A percentile compares a stretch with the other conserved stretches of the same genome.
Conservation (phyloP, 2,888 invertebrate species). For the Ornithoptera alexandrae region DNA sequence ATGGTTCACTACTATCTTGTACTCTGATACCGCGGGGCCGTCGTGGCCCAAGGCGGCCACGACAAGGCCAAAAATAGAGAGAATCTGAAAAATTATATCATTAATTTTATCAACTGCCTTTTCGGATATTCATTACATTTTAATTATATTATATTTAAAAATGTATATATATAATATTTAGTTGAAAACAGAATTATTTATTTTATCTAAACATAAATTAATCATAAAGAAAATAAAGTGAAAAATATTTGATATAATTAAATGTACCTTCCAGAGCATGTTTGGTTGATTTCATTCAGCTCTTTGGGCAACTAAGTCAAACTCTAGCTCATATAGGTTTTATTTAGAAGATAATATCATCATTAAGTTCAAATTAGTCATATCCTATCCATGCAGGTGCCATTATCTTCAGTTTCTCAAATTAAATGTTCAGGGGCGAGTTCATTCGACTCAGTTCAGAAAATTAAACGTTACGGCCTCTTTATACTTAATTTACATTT, state of each 20-base stretch:
- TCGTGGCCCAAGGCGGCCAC: constrained; percentile 49
- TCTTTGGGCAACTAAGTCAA: constrained; percentile 24
- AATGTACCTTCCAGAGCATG: constrained; percentile 38
- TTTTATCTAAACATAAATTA: too few species aligned
- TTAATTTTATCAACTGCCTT: too few species aligned
- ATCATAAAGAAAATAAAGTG: not conserved
- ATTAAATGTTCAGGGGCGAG: constrained; percentile 27
- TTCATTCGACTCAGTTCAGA: constrained; percentile 11
- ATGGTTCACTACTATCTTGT: constrained; percentile 45
- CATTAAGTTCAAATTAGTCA: constrained; percentile 16
- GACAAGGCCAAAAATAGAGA: constrained; percentile 35
- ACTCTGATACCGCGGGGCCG: constrained; percentile 54
- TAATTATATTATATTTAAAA: too few species aligned
- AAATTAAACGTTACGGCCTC: constrained; percentile 18
- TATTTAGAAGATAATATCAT: constrained; percentile 25
- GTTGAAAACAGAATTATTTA: too few species aligned
- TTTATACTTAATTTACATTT: constrained; percentile 8
- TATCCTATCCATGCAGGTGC: constrained; percentile 24
- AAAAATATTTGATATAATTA: constrained; percentile 7
- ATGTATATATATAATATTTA: too few species aligned
- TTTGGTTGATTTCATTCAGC: constrained; percentile 11
- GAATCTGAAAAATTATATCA: constrained; percentile 5
- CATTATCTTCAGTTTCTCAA: constrained; percentile 29
- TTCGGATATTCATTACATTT: not conserved
- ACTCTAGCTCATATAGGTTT: constrained; percentile 14